Evolutionary conservation across 2,888 invertebrate species (phyloP).

Genomic region (Yponomeuta plumbellus): DNA sequence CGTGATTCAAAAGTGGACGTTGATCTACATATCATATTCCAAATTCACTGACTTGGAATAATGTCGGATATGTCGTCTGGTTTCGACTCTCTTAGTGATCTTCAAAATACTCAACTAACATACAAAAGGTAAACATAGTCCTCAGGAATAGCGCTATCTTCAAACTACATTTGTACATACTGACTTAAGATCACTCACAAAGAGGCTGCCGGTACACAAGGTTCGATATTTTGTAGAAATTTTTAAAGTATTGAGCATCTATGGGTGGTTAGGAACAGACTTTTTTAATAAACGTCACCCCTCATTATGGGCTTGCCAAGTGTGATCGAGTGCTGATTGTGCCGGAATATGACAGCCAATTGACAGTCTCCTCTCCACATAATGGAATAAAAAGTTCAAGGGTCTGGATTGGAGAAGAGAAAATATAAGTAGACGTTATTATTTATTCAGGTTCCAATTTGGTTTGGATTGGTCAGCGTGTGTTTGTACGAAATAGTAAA

Average conservation of each 20-base stretch:
- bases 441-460: neutral
- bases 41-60: too few relatives aligned
- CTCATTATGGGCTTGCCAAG: conserved; percentile 12
- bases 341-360: conserved; percentile 63
- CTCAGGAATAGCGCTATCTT: too few relatives aligned
- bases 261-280: neutral
- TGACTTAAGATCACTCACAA: too few relatives aligned
- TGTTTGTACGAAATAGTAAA: too few relatives aligned
- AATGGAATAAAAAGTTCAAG: conserved; percentile 38
- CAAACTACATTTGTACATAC: too few relatives aligned
- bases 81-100: too few relatives aligned
- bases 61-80: too few relatives aligned
- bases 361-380: conserved; percentile 53
- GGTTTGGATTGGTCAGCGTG: neutral
- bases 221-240: neutral
- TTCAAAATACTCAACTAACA: too few relatives aligned
- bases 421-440: neutral
- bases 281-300: conserved; percentile 10
- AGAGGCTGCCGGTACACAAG: too few relatives aligned
- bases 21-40: too few relatives aligned
- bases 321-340: conserved; percentile 59
- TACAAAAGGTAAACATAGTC: too few relatives aligned
- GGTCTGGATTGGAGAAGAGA: neutral
- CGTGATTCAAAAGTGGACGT: too few relatives aligned
- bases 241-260: neutral